These are phyloP conservation scores for Apamea monoglypha DNA, from an alignment of 2,888 invertebrate species.

Conservation along the genomic window DNA sequence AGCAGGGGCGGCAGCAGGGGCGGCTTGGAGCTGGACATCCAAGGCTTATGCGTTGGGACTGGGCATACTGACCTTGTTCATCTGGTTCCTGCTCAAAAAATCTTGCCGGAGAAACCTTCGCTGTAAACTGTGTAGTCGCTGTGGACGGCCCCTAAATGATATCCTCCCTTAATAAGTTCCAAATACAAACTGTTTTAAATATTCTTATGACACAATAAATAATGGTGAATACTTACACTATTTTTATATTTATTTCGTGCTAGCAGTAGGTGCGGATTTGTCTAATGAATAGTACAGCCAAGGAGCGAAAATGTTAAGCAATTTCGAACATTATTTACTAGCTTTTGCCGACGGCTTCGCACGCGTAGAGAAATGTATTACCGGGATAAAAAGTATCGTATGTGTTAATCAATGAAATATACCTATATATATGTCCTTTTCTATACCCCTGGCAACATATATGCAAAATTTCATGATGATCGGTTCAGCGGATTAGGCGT, in stretches of 20 bases:
- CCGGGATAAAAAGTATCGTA: no score
- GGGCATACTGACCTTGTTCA: constrained; percentile 19
- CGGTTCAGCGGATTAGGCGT: no score
- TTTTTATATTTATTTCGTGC: not conserved
- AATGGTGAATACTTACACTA: not conserved
- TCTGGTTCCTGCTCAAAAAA: constrained; percentile 27
- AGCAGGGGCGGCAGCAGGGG: not conserved
- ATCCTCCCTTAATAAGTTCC: not conserved
- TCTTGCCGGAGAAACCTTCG: not conserved
- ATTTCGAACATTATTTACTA: not conserved
- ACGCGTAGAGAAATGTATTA: no score
- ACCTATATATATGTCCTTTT: no score
- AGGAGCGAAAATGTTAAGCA: not conserved
- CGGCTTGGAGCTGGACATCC: no score
- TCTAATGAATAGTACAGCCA: not conserved
- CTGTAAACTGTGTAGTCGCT: not conserved
- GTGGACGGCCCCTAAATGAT: not conserved
- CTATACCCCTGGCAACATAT: no score
- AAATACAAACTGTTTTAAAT: not conserved
- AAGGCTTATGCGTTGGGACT: constrained; percentile 6
- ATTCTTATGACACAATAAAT: constrained; percentile 28
- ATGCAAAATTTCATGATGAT: no score
- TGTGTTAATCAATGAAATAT: no score
- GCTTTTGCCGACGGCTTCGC: no score
- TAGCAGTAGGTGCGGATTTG: not conserved